Evolutionary conservation across 2,888 invertebrate species (phyloP).

Genomic region (Catocala fraxini): DNA sequence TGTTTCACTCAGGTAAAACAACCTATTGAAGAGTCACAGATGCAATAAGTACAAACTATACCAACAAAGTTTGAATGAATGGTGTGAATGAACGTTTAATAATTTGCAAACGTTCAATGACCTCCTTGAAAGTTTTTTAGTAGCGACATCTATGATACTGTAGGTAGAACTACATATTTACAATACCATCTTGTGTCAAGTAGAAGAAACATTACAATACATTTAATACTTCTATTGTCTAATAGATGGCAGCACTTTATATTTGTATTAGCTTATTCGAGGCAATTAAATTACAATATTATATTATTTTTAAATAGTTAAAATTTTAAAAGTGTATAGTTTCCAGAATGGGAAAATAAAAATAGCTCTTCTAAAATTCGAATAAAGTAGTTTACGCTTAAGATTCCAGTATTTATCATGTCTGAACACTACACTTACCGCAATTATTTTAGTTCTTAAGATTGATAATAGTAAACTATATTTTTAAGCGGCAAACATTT

Average conservation of each 20-base stretch:
- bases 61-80: conserved; percentile 43
- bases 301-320: too few relatives aligned
- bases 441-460: too few relatives aligned
- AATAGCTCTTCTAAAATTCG: too few relatives aligned
- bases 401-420: too few relatives aligned
- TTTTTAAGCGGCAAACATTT: not conserved
- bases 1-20: conserved; percentile 50
- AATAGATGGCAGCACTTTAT: conserved; percentile 53
- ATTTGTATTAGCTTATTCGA: not conserved
- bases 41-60: conserved; percentile 34
- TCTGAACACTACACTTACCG: too few relatives aligned
- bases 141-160: conserved; percentile 54
- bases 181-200: conserved; percentile 42
- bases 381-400: too few relatives aligned
- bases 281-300: not conserved
- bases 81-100: conserved; percentile 30
- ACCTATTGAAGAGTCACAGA: conserved; percentile 36
- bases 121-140: conserved; percentile 9
- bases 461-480: too few relatives aligned
- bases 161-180: not conserved
- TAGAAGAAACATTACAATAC: conserved; percentile 3
- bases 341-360: too few relatives aligned
- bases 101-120: conserved; percentile 32
- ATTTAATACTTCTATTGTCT: conserved; percentile 35
- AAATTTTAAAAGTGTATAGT: too few relatives aligned